These are phyloP conservation scores for Tinea trinotella DNA, from an alignment of 2,888 invertebrate genomes.

Conservation along the genomic window DNA sequence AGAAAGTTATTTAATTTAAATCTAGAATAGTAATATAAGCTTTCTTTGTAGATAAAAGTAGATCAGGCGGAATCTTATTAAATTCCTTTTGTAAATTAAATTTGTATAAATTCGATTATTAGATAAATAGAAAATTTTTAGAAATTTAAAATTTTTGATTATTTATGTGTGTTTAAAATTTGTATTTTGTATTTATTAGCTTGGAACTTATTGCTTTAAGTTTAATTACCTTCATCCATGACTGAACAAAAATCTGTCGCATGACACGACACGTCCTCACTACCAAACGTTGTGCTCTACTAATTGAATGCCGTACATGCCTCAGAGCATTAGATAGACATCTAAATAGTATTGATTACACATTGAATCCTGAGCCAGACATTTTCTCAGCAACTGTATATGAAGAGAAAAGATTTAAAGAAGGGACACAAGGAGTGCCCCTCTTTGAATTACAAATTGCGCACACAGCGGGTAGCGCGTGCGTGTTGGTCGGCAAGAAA, in stretches of 20 bases:
- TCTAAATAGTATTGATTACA: no score
- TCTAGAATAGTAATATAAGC: slow-evolving; percentile 15
- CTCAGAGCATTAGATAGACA: no score
- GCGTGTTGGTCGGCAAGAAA: slow-evolving; percentile 37
- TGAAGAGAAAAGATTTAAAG: slow-evolving; percentile 34
- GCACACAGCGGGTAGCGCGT: slow-evolving; percentile 29
- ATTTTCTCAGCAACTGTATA: background rate
- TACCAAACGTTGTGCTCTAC: no score
- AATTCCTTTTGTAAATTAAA: background rate
- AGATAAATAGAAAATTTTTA: background rate
- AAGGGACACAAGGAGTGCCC: slow-evolving; percentile 31
- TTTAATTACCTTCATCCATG: slow-evolving; percentile 32
- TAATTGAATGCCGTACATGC: no score
- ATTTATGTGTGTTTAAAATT: slow-evolving; percentile 4
- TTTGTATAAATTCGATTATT: slow-evolving; percentile 1
- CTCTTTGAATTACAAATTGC: slow-evolving; percentile 56
- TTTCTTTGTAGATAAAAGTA: slow-evolving; percentile 7
- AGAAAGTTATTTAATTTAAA: slow-evolving; percentile 2
- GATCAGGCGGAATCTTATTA: background rate
- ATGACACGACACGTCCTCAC: no score
- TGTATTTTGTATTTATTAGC: slow-evolving; percentile 6
- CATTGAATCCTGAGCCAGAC: background rate
- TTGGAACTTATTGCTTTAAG: slow-evolving; percentile 4
- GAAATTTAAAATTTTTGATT: background rate
- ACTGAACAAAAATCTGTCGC: slow-evolving; percentile 48